Evolutionary conservation across 2,113 vertebrate genomes (phyloP), one percentile per base, ranked within the genome.

Genomic region (Todiramphus saurophagus): DNA sequence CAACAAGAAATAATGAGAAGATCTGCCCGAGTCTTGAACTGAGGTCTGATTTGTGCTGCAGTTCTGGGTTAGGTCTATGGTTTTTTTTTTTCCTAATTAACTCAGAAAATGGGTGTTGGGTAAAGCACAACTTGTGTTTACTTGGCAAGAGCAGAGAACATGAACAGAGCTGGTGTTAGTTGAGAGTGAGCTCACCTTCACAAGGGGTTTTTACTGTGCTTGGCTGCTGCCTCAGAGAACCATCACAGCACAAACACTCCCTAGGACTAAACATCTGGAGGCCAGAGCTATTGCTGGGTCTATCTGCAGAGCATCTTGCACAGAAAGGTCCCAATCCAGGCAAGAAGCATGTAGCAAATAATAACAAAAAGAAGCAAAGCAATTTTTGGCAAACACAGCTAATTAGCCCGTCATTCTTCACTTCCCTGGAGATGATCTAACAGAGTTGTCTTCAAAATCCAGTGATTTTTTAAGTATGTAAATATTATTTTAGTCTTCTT

Each of bases 401-500:
- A 92, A 94, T 92, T 84, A 89, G 73, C 58, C 87, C 58, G 30
- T 89, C 87, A 17, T 88, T 94, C 51, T 83, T 87, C 62, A 48
- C 75, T 48, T 94, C 64, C 66, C 56, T 89, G 80, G 76, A 92
- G 89, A 89, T 83, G 77, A 90, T 63, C 69, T 92, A 58, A 83
- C 20, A 35, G 70, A 58, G 25, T 51, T 94, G 63, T 93, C 89
- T 91, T 93, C 87, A 93, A 89, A 91, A 93, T 62, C 62, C 77
- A 78, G 74, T 62, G 78, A 97, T 92, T 96, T 86, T 73, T 20
- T 41, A 82, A 78, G 76, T 87, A 91, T 81, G 66, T 85, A 97
- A 96, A 95, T 74, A 95, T 87, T 95, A 83, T 90, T 96, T 88
- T 93, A 93, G 74, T 87, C 6, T 6, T 94, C 86, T 95, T 91